Evolutionary conservation across 2,888 invertebrate species (phyloP).

Genomic region (Heliothis peltigera): DNA sequence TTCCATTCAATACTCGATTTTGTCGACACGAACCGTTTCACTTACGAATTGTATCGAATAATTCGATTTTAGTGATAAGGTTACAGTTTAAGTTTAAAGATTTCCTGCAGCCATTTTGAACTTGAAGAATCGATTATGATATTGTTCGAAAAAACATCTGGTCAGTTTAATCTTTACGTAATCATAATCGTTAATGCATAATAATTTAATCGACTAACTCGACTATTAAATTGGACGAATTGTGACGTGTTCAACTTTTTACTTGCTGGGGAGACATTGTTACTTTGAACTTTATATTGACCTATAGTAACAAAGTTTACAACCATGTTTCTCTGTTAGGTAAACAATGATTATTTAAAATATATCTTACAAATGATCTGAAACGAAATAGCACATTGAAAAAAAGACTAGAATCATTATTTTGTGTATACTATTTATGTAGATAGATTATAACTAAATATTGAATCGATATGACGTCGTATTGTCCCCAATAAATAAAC

Average conservation of each 20-base stretch:
- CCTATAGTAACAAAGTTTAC: constrained; percentile 16
- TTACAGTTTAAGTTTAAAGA: constrained; percentile 26
- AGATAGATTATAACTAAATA: constrained; percentile 58
- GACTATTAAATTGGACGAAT: constrained; percentile 48
- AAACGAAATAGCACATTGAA: constrained; percentile 60
- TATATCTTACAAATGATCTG: constrained; percentile 51
- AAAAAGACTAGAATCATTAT: constrained; percentile 71
- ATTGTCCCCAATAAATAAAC: constrained; percentile 55
- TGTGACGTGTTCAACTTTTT: constrained; percentile 35
- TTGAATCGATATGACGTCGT: constrained; percentile 55
- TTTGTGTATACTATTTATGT: constrained; percentile 78
- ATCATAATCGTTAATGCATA: constrained; percentile 38
- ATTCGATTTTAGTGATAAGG: constrained; percentile 51
- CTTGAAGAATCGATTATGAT: constrained; percentile 20
- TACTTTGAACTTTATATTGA: constrained; percentile 35
- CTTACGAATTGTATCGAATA: constrained; percentile 56
- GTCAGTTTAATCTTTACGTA: constrained; percentile 24
- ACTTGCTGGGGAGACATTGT: constrained; percentile 30
- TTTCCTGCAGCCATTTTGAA: constrained; percentile 24
- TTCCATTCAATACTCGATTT: constrained; percentile 51
- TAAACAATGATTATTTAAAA: constrained; percentile 49
- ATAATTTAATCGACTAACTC: constrained; percentile 34
- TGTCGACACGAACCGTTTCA: constrained; percentile 28
- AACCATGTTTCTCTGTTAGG: constrained; percentile 26
- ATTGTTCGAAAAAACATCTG: constrained; percentile 5